phyloP scores from a whole-genome alignment of 2,888 invertebrate species.

The Thalpophila matura region DNA sequence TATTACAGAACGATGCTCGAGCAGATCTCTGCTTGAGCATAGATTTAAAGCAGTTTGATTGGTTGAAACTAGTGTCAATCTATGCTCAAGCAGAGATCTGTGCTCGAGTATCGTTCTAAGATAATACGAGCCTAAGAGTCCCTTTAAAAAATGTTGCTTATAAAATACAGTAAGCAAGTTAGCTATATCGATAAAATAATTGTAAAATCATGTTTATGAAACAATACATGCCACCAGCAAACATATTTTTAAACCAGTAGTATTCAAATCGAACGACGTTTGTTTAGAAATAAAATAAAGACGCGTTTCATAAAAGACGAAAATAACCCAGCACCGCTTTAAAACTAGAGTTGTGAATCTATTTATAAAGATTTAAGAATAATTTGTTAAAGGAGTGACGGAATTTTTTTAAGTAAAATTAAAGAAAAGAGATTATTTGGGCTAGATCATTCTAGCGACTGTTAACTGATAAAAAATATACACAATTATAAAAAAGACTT shows the following conservation, averaged over 20 bases:
- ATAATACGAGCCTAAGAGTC: too few relatives aligned
- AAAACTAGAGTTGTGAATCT: neutral
- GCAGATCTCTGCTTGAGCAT: too few relatives aligned
- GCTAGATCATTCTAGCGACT: neutral
- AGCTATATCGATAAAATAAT: neutral
- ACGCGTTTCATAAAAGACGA: too few relatives aligned
- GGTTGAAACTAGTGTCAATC: too few relatives aligned
- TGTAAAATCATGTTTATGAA: neutral
- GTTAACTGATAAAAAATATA: neutral
- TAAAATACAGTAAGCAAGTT: neutral
- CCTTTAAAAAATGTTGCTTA: too few relatives aligned
- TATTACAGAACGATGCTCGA: too few relatives aligned
- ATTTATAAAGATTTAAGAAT: neutral
- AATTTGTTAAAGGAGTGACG: neutral
- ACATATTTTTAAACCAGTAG: too few relatives aligned
- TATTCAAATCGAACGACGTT: neutral
- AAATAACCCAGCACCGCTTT: neutral
- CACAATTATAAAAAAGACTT: conserved; percentile 81
- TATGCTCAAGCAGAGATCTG: too few relatives aligned
- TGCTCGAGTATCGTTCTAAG: too few relatives aligned
- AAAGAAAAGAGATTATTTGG: neutral
- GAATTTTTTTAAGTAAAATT: neutral
- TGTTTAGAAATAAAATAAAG: neutral
- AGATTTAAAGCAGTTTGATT: too few relatives aligned
- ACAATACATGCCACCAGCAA: conserved; percentile 6